Percentiles rank a stretch among this genome's conserved stretches.
These are phyloP conservation scores for Fregetta grallaria DNA, from an alignment of 2,113 vertebrate species.

Conservation along the genomic window DNA sequence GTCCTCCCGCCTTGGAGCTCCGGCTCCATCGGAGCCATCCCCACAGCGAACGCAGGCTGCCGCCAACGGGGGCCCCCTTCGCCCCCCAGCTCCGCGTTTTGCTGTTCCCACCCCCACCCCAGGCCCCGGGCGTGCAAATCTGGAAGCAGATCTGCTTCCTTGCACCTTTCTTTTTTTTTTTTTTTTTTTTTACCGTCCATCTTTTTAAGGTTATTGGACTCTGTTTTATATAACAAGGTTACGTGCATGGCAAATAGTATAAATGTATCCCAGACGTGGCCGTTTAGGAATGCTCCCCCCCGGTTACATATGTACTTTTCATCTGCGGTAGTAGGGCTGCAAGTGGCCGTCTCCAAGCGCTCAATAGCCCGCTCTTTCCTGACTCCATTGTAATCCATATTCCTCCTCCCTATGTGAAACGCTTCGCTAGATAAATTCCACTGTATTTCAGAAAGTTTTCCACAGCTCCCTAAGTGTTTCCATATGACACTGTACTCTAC, in stretches of 20 bases:
- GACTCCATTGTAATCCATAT: conserved; percentile 63
- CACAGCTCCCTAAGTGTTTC: conserved; percentile 78
- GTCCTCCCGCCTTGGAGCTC: neutral
- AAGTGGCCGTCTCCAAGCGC: conserved; percentile 3
- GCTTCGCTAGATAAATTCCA: conserved; percentile 66
- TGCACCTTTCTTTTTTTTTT: conserved; percentile 21
- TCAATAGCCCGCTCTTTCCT: conserved; percentile 32
- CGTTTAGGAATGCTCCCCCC: conserved; percentile 40
- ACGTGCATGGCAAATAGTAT: conserved; percentile 60
- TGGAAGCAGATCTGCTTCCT: conserved; percentile 44
- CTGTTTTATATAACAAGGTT: conserved; percentile 60
- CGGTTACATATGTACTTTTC: conserved; percentile 53
- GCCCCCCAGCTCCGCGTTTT: accelerated
- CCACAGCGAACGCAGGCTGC: neutral
- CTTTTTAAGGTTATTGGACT: conserved; percentile 49
- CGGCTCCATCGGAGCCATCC: neutral
- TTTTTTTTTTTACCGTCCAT: neutral
- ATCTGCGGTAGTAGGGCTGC: conserved; percentile 23
- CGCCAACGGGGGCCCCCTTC: neutral
- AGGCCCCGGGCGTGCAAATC: neutral
- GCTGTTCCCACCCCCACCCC: neutral
- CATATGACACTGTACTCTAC: conserved; percentile 73
- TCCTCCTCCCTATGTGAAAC: conserved; percentile 56
- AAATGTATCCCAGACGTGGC: conserved; percentile 60
- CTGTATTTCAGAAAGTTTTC: conserved; percentile 78